A percentile compares a stretch with the other conserved stretches of the same genome.
Conservation (phyloP, 2,797 vertebrate species). For the Simalia tracyae region DNA sequence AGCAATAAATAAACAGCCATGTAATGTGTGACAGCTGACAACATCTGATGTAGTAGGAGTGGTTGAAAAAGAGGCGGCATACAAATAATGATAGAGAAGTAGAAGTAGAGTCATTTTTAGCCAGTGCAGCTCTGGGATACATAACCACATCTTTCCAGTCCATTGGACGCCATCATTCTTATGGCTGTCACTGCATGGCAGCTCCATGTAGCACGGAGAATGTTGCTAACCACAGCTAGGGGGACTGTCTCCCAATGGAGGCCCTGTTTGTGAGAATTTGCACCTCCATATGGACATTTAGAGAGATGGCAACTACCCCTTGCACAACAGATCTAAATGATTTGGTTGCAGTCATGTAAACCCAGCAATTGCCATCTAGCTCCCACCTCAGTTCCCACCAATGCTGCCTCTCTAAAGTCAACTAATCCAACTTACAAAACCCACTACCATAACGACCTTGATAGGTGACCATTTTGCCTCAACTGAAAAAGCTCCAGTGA, state of each 20-base stretch:
- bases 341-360: background rate
- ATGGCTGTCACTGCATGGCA: too few relatives aligned
- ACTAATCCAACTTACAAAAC: background rate
- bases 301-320: too few relatives aligned
- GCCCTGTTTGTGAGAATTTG: background rate
- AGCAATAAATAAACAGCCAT: background rate
- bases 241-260: too few relatives aligned
- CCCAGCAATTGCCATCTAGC: background rate
- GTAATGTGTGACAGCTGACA: background rate
- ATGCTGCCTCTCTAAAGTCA: background rate
- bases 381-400: background rate
- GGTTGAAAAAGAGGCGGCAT: background rate
- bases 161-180: background rate
- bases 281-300: background rate
- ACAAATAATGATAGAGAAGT: background rate
- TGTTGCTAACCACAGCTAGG: background rate
- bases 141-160: background rate
- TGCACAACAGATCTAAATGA: background rate
- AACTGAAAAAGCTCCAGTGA: background rate
- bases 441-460: background rate
- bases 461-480: background rate
- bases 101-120: background rate
- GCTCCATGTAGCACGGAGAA: background rate
- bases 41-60: background rate
- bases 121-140: background rate